Percentiles rank a stretch among this genome's conserved stretches.
Conservation (phyloP, 2,888 invertebrate species). For the Eristalis tenax region DNA sequence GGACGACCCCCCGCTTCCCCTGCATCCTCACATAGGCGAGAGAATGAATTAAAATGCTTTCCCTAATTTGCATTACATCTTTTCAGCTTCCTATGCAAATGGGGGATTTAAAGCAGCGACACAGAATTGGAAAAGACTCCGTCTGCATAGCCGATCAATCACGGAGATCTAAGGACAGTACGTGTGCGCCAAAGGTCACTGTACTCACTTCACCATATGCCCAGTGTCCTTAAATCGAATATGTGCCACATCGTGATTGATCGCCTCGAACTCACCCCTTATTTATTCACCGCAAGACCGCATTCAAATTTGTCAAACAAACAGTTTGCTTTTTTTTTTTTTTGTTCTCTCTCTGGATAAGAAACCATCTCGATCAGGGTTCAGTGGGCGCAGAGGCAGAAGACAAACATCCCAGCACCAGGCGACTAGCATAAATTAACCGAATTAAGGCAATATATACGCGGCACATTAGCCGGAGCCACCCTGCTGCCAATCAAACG, state of each 20-base stretch:
- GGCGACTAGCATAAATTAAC: constrained; percentile 63
- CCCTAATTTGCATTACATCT: too few relatives aligned
- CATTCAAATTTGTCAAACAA: constrained; percentile 47
- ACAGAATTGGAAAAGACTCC: not conserved
- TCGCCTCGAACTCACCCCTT: constrained; percentile 10
- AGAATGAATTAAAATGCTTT: too few relatives aligned
- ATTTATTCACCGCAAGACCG: constrained; percentile 39
- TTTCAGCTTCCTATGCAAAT: not conserved
- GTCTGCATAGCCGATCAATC: not conserved
- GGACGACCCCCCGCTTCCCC: not conserved
- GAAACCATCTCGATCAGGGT: not conserved
- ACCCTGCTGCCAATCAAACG: constrained; percentile 53
- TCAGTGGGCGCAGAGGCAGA: constrained; percentile 2
- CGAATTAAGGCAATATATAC: constrained; percentile 65
- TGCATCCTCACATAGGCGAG: too few relatives aligned
- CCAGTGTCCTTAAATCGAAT: not conserved
- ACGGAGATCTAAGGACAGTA: not conserved
- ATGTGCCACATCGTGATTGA: not conserved
- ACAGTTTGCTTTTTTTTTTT: constrained; percentile 40
- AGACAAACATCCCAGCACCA: constrained; percentile 31
- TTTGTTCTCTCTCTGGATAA: not conserved
- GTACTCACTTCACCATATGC: not conserved
- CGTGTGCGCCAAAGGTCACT: not conserved
- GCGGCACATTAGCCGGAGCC: constrained; percentile 44
- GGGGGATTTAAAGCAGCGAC: not conserved